Conservation (phyloP, 2,797 vertebrate species). For the Oreortyx pictus region DNA sequence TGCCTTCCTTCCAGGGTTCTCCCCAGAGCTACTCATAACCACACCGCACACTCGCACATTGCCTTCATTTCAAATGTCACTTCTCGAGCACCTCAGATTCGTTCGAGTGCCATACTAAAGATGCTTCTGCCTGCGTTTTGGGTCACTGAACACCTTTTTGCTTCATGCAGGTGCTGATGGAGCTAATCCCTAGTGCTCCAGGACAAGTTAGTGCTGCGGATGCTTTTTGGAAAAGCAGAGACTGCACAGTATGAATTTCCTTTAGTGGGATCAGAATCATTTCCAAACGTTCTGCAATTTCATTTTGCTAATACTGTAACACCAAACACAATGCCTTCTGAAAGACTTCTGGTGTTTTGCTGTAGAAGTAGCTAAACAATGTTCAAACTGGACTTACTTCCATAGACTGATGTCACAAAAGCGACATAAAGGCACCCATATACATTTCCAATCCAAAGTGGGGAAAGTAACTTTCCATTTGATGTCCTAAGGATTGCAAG, state of each 20-base stretch:
- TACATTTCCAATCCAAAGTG: background rate
- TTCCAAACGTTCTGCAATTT: background rate
- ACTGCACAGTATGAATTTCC: background rate
- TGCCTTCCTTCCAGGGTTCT: background rate
- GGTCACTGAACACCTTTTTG: background rate
- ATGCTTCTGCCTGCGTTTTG: background rate
- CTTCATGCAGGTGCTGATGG: fast-evolving
- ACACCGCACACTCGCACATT: background rate
- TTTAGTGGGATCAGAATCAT: background rate
- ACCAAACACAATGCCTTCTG: background rate
- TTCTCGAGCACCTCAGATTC: background rate
- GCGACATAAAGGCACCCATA: too few relatives aligned
- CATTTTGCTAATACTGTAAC: background rate
- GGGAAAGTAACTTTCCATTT: background rate
- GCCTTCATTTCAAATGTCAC: fast-evolving
- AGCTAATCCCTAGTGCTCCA: background rate
- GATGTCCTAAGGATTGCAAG: background rate
- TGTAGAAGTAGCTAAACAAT: background rate
- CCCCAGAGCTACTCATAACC: background rate
- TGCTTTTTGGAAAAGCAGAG: background rate
- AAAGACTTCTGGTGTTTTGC: background rate
- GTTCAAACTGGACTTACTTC: background rate
- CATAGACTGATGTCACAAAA: background rate
- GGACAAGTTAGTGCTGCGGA: background rate
- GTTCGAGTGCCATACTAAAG: background rate